Evolutionary conservation across 2,888 invertebrate species (phyloP).

Genomic region (Pardosa pseudoannulata): DNA sequence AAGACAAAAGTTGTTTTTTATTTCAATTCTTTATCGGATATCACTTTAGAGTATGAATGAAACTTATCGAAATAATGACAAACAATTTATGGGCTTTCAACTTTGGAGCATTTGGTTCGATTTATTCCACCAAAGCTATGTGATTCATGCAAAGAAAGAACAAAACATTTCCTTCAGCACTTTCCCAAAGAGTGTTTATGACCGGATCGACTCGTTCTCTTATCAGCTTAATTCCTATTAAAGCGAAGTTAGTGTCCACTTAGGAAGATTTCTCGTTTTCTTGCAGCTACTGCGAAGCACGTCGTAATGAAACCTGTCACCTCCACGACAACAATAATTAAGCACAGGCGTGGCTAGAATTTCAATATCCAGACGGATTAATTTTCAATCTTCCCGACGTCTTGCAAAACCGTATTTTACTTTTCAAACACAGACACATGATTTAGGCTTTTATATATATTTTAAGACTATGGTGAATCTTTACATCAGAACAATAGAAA

Average conservation of each 20-base stretch:
- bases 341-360: slow-evolving; percentile 38
- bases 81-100: no score
- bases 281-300: background rate
- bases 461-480: no score
- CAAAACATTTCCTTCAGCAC: background rate
- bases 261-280: slow-evolving; percentile 50
- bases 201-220: slow-evolving; percentile 38
- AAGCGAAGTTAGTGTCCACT: slow-evolving; percentile 42
- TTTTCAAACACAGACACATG: no score
- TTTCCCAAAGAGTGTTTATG: slow-evolving; percentile 27
- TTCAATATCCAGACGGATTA: slow-evolving; percentile 28
- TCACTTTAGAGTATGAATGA: no score
- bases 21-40: no score
- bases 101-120: background rate
- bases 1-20: no score
- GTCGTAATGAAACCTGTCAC: slow-evolving; percentile 47
- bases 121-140: background rate
- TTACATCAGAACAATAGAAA: no score
- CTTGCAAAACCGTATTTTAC: background rate
- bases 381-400: background rate
- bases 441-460: no score
- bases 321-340: slow-evolving; percentile 51
- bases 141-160: background rate
- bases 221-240: slow-evolving; percentile 58
- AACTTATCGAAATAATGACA: no score